Evolutionary conservation across 92 coral and sea anemone genomes (phyloP).

Genomic region (Hydrozoanthus gracilis): DNA sequence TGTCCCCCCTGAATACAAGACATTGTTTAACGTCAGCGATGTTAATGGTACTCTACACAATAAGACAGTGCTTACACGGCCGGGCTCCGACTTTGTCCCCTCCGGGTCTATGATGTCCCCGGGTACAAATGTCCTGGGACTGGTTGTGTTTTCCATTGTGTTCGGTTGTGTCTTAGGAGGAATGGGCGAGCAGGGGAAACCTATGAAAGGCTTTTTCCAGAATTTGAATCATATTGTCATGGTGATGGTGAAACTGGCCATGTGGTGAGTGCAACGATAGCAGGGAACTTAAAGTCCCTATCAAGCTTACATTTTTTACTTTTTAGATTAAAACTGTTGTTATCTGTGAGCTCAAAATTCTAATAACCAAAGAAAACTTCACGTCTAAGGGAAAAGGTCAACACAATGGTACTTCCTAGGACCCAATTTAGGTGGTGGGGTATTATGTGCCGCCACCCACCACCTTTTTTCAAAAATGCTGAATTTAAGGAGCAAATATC

Average conservation of each 20-base stretch:
- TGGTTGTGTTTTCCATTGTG: conserved; percentile 88
- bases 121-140: conserved; percentile 87
- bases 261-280: conserved; percentile 75
- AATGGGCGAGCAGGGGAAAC: conserved; percentile 85
- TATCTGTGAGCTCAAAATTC: no score
- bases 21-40: neutral
- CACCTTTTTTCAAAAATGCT: no score
- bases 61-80: conserved; percentile 54
- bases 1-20: conserved; percentile 57
- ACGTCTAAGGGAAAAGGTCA: no score
- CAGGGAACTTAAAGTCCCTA: no score
- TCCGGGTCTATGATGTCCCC: conserved; percentile 59
- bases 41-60: conserved; percentile 41
- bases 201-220: conserved; percentile 78
- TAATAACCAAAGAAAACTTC: no score
- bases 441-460: no score
- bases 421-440: no score
- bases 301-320: no score
- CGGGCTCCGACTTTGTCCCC: conserved; percentile 68
- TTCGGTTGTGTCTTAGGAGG: conserved; percentile 90
- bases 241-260: conserved; percentile 85
- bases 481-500: no score
- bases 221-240: conserved; percentile 85
- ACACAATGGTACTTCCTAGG: no score
- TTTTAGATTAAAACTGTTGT: no score